phyloP scores from a whole-genome alignment of 1,140 invertebrate genomes.

The Maniola jurtina region DNA sequence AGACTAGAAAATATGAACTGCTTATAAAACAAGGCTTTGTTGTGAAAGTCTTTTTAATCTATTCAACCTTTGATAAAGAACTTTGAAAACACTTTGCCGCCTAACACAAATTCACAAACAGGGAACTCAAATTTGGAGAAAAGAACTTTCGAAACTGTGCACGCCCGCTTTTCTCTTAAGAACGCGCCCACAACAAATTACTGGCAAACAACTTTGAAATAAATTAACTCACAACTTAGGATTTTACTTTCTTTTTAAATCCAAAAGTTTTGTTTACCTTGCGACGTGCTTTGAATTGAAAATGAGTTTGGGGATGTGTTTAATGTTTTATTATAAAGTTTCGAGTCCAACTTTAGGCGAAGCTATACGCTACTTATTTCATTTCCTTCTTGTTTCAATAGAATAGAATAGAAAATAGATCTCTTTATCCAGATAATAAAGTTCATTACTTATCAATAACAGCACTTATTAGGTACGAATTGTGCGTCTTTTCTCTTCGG shows the following conservation, averaged over 20 bases:
- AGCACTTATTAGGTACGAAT: no score
- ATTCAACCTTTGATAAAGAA: background rate
- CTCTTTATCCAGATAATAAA: no score
- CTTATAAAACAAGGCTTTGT: background rate
- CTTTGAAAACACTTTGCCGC: slow-evolving; percentile 2
- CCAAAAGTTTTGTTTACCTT: slow-evolving; percentile 67
- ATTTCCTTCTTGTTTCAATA: background rate
- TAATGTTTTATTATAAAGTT: slow-evolving; percentile 9
- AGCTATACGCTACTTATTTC: background rate
- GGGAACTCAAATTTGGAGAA: slow-evolving; percentile 11
- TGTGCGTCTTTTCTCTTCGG: no score
- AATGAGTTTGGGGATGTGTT: slow-evolving; percentile 14
- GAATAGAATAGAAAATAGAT: no score
- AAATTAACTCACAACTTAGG: slow-evolving; percentile 76
- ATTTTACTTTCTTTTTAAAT: slow-evolving; percentile 71
- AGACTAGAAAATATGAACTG: background rate
- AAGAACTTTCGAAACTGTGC: slow-evolving; percentile 9
- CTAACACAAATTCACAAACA: slow-evolving; percentile 11
- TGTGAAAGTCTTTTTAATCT: background rate
- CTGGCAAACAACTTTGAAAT: slow-evolving; percentile 73
- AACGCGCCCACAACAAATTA: slow-evolving; percentile 71
- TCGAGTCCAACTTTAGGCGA: background rate
- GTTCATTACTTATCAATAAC: no score
- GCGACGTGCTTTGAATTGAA: slow-evolving; percentile 36
- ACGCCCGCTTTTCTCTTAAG: slow-evolving; percentile 25